Base-by-base conservation (phyloP, 2,113 vertebrate genomes). In the Mus pahari region DNA sequence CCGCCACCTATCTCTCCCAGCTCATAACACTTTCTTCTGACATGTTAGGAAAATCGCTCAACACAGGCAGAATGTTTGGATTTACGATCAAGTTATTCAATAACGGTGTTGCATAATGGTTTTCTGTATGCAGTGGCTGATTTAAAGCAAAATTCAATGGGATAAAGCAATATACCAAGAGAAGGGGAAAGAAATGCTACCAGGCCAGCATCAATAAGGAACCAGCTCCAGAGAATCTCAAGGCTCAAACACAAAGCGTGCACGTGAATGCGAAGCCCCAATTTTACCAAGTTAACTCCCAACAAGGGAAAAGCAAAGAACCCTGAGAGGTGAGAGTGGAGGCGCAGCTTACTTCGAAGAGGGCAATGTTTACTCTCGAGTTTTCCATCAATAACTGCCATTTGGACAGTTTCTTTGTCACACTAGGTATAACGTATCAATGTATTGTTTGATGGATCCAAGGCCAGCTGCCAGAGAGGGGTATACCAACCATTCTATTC, bases 1-100 rank as follows among this genome's bases (percentile, higher is more conserved):
- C n/a, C 70, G 68, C 82, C 66, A 77, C 71, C 83, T 66, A 91
- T 82, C 73, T 82, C 89, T 64, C 73, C 58, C 86, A 70, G 75
- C 64, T 95, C 90, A 93, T 95, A 87, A 84, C 74, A 71, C 70
- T 92, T 84, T 90, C 70, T 90, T 88, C 93, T 91, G 94, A 79
- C 74, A 62, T 92, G 60, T 89, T 68, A 74, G 24, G 87, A 90
- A 66, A 83, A 96, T 93, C n/a, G 62, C 73, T 89, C 60, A 86
- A 86, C 86, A 82, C 90, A 66, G 62, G 42, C 89, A 94, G 93
- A 78, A 95, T 45, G 68, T 70, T 70, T 62, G 81, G n/a, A 50
- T 64, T 86, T 81, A 88, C 70, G 74, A 84, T 24, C n/a, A 89
- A 92, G 75, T 71, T 71, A 68, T 28, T 86, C 48, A 91, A 90